phyloP scores from a whole-genome alignment of 2,797 vertebrate genomes.

The Crenichthys baileyi region DNA sequence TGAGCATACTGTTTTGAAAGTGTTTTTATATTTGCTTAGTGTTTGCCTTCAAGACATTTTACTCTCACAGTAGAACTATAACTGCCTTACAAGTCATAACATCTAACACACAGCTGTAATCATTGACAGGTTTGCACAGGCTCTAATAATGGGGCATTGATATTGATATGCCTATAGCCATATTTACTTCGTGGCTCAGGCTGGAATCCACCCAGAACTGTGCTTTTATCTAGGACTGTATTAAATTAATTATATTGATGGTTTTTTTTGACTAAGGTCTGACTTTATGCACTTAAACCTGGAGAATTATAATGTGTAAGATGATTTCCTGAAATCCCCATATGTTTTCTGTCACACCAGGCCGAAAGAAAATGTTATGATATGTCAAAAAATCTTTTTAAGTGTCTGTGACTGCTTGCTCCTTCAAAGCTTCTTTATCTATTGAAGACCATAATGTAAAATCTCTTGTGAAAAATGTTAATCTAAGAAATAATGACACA shows the following conservation, averaged over 20 bases:
- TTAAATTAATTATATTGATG: background rate
- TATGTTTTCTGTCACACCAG: constrained; percentile 41
- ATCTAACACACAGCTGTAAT: constrained; percentile 1
- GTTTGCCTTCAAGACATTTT: constrained; percentile 1
- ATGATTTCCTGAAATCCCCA: constrained; percentile 16
- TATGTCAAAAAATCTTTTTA: constrained; percentile 15
- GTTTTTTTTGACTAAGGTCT: background rate
- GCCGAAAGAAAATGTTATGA: background rate
- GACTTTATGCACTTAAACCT: background rate
- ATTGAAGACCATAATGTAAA: background rate
- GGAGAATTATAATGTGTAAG: background rate
- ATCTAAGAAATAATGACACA: background rate
- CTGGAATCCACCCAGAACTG: background rate
- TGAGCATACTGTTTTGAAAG: background rate
- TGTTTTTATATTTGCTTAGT: background rate
- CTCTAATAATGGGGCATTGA: background rate
- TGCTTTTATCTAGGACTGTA: constrained; percentile 5
- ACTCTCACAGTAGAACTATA: background rate
- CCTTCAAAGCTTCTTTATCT: constrained; percentile 11
- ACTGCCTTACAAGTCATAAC: constrained; percentile 5
- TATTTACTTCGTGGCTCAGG: constrained; percentile 1
- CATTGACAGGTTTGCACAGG: background rate
- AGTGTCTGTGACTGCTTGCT: constrained; percentile 15
- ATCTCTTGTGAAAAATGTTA: background rate
- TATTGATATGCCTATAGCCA: constrained; percentile 13